Base-by-base conservation (phyloP, 1,140 invertebrate species). In the Trissolcus basalis region DNA sequence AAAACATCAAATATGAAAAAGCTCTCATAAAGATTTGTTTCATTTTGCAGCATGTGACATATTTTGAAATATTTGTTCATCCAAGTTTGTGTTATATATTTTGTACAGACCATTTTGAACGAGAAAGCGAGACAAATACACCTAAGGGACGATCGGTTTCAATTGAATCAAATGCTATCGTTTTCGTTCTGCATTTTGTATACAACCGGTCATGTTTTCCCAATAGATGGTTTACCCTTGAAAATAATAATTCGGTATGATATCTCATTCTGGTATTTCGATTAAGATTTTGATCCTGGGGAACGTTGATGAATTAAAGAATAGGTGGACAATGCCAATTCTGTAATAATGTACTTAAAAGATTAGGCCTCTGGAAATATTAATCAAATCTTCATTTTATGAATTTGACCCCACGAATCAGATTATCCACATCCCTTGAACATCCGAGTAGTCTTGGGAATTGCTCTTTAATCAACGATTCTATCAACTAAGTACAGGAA, bases 401-500 rank as follows among this genome's bases (percentile, higher is more conserved):
- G 50, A 67, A 50, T 55, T 64, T 67, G 70, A 67, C 61, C 70
- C 70, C 27, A 60, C n/a, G 13, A 60, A 65, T 60, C 48, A 59
- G 70, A 73, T 65, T 73, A 73, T 63, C 55, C 55, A 49, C 43
- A 60, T 73, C 60, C 53, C 54, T 54, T 16, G 64, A 72, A 53
- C 19, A 27, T 27, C 19, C 48, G 35, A 58, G 59, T 48, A 48
- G 49, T 71, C 60, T 60, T 65, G 61, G 61, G 61, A 67, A 73
- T 65, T 73, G 61, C 15, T 49, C 70, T 73, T 65, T 73, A 73
- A 73, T 73, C 70, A 73, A 65, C 55, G 61, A 73, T 65, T 65
- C 55, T 65, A 48, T 60, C 61, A 33, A 55, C 47, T 65, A 55
- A 59, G 49, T 60, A 65, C 55, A 50, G 11, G 41, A 47, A 54